phyloP scores from a whole-genome alignment of 2,888 invertebrate species.

The Melolontha melolontha region DNA sequence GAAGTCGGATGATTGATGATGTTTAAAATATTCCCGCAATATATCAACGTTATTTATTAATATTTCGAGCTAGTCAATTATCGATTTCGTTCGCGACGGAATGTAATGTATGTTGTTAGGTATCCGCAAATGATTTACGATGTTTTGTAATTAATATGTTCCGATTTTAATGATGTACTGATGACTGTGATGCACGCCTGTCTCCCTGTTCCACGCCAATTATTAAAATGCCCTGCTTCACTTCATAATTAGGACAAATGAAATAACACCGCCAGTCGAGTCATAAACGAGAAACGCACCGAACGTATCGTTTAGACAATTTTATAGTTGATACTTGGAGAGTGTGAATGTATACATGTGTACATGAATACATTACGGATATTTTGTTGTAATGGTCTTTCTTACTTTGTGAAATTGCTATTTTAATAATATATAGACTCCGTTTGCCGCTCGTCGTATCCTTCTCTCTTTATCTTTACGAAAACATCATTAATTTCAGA shows the following conservation, averaged over 20 bases:
- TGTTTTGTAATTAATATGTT: conserved; percentile 29
- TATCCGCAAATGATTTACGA: conserved; percentile 25
- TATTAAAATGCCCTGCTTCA: conserved; percentile 11
- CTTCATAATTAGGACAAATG: conserved; percentile 25
- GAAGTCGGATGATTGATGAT: conserved; percentile 21
- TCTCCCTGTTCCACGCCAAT: conserved; percentile 10
- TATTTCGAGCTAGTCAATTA: conserved; percentile 28
- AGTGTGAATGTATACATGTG: too few relatives aligned
- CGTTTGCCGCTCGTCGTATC: neutral
- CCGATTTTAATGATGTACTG: conserved; percentile 23
- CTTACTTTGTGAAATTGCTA: conserved; percentile 28
- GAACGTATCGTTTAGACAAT: too few relatives aligned
- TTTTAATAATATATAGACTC: conserved; percentile 21
- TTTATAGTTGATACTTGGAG: too few relatives aligned
- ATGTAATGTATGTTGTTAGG: conserved; percentile 1
- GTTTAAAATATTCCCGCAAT: conserved; percentile 16
- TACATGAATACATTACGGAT: neutral
- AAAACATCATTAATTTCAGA: conserved; percentile 25
- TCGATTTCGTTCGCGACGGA: conserved; percentile 16
- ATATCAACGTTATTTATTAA: conserved; percentile 28
- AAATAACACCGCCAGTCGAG: conserved; percentile 7
- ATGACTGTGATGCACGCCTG: too few relatives aligned
- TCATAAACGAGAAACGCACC: too few relatives aligned
- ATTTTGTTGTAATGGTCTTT: conserved; percentile 21
- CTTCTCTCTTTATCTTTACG: conserved; percentile 5